phyloP scores from a whole-genome alignment of 92 coral and sea anemone genomes.

The Zoanthus solanderi region DNA sequence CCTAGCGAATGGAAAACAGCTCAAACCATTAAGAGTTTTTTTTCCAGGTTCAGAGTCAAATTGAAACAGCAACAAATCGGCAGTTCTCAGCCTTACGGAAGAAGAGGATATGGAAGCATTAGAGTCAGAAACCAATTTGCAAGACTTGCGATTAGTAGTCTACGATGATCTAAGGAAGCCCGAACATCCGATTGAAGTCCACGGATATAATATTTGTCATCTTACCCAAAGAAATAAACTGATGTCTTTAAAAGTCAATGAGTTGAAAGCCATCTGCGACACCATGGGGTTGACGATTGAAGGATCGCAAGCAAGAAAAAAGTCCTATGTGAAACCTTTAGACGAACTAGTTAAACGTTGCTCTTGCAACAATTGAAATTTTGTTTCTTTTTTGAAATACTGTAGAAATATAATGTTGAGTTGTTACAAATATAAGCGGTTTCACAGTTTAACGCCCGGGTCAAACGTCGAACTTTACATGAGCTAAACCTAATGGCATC shows the following conservation, averaged over 20 bases:
- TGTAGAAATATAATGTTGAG: neutral
- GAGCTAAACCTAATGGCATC: too few species aligned
- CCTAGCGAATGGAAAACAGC: conserved; percentile 57
- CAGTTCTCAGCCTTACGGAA: conserved; percentile 30
- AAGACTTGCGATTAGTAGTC: conserved; percentile 47
- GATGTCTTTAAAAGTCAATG: conserved; percentile 47
- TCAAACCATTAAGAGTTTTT: conserved; percentile 40
- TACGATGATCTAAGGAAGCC: conserved; percentile 45
- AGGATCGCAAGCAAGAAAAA: conserved; percentile 65
- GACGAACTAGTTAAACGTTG: conserved; percentile 50
- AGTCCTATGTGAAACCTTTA: conserved; percentile 46
- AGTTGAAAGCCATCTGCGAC: conserved; percentile 54
- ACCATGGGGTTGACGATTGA: conserved; percentile 49
- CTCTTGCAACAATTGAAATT: conserved; percentile 47
- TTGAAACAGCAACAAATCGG: conserved; percentile 19
- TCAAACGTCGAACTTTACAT: neutral
- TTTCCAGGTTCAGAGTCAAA: conserved; percentile 1
- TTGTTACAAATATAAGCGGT: too few species aligned
- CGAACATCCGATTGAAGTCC: conserved; percentile 63
- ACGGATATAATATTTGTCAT: conserved; percentile 57
- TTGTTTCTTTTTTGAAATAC: conserved; percentile 34
- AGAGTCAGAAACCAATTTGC: conserved; percentile 52
- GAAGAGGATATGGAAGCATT: conserved; percentile 58
- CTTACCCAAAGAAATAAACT: conserved; percentile 54
- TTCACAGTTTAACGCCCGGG: neutral